These are phyloP conservation scores for Leptogaster cylindrica DNA, from an alignment of 2,888 invertebrate genomes.

Conservation along the genomic window DNA sequence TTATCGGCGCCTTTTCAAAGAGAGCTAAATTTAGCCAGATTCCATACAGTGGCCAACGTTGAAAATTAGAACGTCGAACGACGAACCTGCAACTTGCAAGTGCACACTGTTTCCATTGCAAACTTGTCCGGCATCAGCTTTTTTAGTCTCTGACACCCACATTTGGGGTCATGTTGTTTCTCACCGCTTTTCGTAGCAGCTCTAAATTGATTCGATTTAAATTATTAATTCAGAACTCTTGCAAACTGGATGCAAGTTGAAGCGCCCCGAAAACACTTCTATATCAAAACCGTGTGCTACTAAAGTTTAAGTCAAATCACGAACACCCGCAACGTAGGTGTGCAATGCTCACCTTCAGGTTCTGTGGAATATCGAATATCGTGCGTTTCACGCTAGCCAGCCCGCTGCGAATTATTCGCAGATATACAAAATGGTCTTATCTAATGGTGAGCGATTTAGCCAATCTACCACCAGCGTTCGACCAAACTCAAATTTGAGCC, in stretches of 20 bases:
- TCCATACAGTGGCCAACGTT: too few species aligned
- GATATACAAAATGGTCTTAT: conserved; percentile 18
- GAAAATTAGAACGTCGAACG: too few species aligned
- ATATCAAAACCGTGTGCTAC: conserved; percentile 7
- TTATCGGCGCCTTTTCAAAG: too few species aligned
- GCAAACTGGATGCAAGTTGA: conserved; percentile 19
- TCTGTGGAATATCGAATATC: conserved; percentile 21
- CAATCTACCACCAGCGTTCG: conserved; percentile 4
- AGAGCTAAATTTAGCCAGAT: too few species aligned
- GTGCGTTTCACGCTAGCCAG: conserved; percentile 17
- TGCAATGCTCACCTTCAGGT: conserved; percentile 31
- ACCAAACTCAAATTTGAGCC: conserved; percentile 25
- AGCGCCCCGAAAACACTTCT: background rate
- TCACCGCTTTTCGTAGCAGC: background rate
- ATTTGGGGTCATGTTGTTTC: conserved; percentile 17
- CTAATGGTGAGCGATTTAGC: conserved; percentile 8
- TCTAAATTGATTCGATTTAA: conserved; percentile 22
- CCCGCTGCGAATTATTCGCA: conserved; percentile 11
- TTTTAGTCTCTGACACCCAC: too few species aligned
- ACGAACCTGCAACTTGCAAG: too few species aligned
- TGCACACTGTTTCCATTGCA: too few species aligned
- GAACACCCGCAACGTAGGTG: conserved; percentile 28
- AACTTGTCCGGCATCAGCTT: too few species aligned
- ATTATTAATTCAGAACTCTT: conserved; percentile 26
- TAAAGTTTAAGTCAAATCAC: conserved; percentile 10